Evolutionary conservation across 2,797 vertebrate genomes (phyloP).

Genomic region (Macroramphosus scolopax): DNA sequence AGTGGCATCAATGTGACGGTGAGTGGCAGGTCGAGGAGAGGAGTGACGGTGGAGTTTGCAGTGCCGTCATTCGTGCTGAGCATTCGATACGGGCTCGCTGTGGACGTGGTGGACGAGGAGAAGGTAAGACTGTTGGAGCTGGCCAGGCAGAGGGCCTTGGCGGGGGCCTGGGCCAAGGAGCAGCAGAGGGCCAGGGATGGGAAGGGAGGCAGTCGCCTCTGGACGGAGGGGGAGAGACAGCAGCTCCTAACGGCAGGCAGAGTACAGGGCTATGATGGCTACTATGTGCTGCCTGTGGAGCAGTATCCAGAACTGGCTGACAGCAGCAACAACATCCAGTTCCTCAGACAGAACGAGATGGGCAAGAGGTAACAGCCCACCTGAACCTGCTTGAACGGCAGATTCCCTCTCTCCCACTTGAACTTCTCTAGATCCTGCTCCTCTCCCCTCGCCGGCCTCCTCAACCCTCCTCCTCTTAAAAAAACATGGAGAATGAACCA

Average conservation of each 20-base stretch:
- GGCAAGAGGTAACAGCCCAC: conserved; percentile 98
- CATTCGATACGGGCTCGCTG: conserved; percentile 88
- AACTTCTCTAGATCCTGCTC: conserved; percentile 49
- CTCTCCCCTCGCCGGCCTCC: conserved; percentile 58
- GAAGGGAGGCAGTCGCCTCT: conserved; percentile 92
- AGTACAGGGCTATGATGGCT: conserved; percentile 97
- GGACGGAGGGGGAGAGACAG: conserved; percentile 98
- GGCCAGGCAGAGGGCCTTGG: conserved; percentile 91
- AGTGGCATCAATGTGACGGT: conserved; percentile 93
- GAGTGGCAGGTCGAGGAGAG: conserved; percentile 92
- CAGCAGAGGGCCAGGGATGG: conserved; percentile 93
- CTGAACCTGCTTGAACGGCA: conserved; percentile 71
- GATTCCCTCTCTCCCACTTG: conserved; percentile 38
- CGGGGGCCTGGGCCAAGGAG: conserved; percentile 91
- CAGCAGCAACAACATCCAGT: conserved; percentile 99
- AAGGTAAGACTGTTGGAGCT: conserved; percentile 91
- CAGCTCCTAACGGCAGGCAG: conserved; percentile 92
- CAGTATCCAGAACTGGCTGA: conserved; percentile 99
- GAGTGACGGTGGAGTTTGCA: conserved; percentile 93
- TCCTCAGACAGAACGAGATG: conserved; percentile 99
- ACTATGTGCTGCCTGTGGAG: conserved; percentile 97
- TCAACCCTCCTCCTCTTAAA: conserved; percentile 57
- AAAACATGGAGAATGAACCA: conserved; percentile 92
- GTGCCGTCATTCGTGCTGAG: conserved; percentile 87
- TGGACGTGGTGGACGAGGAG: conserved; percentile 93